phyloP scores from a whole-genome alignment of 2,888 invertebrate species.

The Hermaeophaga mercurialis region DNA sequence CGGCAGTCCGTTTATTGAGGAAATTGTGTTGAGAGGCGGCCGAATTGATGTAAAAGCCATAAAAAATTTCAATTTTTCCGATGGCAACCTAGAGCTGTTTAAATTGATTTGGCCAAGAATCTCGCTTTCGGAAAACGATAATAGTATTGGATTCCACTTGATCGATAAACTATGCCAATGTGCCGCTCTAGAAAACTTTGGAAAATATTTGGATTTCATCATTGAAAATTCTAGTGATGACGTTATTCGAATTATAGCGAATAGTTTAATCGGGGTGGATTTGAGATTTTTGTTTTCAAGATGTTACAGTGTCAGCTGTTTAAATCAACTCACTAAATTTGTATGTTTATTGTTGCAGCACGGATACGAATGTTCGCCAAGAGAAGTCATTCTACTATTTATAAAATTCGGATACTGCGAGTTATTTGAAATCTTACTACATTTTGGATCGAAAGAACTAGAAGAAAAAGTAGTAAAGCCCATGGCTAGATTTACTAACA shows the following conservation, averaged over 20 bases:
- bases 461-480: too few species aligned
- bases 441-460: too few species aligned
- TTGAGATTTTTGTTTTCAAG: not conserved
- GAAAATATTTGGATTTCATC: slow-evolving; percentile 2
- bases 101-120: slow-evolving; percentile 5
- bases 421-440: not conserved
- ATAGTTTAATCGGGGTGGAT: not conserved
- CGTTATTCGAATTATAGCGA: not conserved
- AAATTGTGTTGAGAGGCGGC: slow-evolving; percentile 1
- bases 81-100: not conserved
- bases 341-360: slow-evolving; percentile 3
- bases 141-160: not conserved
- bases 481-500: not conserved
- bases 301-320: not conserved
- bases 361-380: not conserved
- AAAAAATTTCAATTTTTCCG: slow-evolving; percentile 2
- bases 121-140: not conserved
- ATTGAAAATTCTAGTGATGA: not conserved
- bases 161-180: not conserved
- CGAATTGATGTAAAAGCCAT: not conserved
- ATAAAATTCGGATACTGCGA: not conserved
- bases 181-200: not conserved
- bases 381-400: not conserved
- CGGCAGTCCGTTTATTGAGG: not conserved
- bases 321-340: slow-evolving; percentile 8